Percentiles rank a stretch among this genome's conserved stretches.
These are phyloP conservation scores for Fragariocoptes setiger DNA, from an alignment of 1,140 invertebrate genomes.

Conservation along the genomic window DNA sequence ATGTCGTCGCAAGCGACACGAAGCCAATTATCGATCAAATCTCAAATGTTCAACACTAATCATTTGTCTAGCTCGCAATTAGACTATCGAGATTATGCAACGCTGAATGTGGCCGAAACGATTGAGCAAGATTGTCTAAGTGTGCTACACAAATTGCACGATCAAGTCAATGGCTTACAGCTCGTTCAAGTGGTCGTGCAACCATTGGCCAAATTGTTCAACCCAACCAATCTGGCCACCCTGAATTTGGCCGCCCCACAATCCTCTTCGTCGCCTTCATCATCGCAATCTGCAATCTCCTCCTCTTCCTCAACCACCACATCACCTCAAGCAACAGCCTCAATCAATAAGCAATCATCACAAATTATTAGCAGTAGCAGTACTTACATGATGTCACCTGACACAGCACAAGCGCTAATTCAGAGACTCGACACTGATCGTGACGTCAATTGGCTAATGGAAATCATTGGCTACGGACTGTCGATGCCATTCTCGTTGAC, in stretches of 20 bases:
- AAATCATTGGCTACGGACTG: slow-evolving; percentile 59
- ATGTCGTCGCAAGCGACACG: too few relatives aligned
- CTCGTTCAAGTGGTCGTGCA: slow-evolving; percentile 49
- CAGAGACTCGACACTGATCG: slow-evolving; percentile 15
- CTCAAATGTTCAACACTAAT: too few relatives aligned
- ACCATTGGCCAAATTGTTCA: slow-evolving; percentile 38
- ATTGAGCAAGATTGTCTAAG: slow-evolving; percentile 29
- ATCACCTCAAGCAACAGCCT: neutral
- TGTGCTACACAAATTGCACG: slow-evolving; percentile 53
- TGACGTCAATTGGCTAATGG: slow-evolving; percentile 68
- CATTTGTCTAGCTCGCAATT: neutral
- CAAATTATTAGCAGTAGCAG: slow-evolving; percentile 1
- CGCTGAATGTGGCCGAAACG: slow-evolving; percentile 16
- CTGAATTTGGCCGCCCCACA: slow-evolving; percentile 3
- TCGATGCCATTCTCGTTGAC: slow-evolving; percentile 35
- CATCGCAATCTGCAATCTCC: neutral
- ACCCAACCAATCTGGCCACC: slow-evolving; percentile 21
- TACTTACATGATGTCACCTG: slow-evolving; percentile 2
- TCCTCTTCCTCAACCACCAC: neutral
- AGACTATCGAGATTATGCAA: neutral
- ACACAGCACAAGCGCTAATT: slow-evolving; percentile 10
- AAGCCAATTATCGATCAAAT: too few relatives aligned
- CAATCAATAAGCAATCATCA: neutral
- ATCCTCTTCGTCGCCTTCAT: slow-evolving; percentile 1
- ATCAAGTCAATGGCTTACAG: slow-evolving; percentile 33